phyloP scores from a whole-genome alignment of 2,113 vertebrate species.

The Hippocampus comes region DNA sequence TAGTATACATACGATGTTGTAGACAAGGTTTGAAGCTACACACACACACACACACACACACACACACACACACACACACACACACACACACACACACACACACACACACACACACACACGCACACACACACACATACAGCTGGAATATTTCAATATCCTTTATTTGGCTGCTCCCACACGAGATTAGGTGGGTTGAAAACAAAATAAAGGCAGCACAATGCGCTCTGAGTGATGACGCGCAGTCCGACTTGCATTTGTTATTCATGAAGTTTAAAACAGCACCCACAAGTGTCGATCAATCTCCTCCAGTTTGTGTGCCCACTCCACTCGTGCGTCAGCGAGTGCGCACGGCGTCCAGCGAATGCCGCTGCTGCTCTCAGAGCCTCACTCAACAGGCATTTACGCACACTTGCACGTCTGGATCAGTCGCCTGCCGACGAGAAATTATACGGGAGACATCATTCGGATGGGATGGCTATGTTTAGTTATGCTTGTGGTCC shows the following conservation, averaged over 20 bases:
- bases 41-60: not conserved
- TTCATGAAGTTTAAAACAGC: slow-evolving; percentile 46
- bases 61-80: not conserved
- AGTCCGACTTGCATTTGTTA: slow-evolving; percentile 13
- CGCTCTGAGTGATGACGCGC: slow-evolving; percentile 12
- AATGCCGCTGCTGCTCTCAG: slow-evolving; percentile 32
- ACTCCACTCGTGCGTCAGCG: slow-evolving; percentile 54
- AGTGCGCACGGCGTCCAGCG: slow-evolving; percentile 42
- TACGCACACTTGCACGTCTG: slow-evolving; percentile 2
- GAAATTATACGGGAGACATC: not conserved
- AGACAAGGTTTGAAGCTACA: not conserved
- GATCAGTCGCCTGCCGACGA: not conserved
- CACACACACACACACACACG: not conserved
- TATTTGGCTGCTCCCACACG: slow-evolving; percentile 9
- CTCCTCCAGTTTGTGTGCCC: slow-evolving; percentile 33
- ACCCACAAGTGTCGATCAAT: slow-evolving; percentile 47
- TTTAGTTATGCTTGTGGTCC: not conserved
- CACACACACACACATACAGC: not conserved
- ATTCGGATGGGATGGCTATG: not conserved
- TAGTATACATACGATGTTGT: not conserved
- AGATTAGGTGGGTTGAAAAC: slow-evolving; percentile 4
- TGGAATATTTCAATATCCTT: slow-evolving; percentile 48
- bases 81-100: not conserved
- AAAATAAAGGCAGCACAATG: slow-evolving; percentile 13
- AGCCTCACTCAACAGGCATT: slow-evolving; percentile 52